Base-by-base conservation (phyloP, 2,113 vertebrate species). In the Nerophis ophidion region DNA sequence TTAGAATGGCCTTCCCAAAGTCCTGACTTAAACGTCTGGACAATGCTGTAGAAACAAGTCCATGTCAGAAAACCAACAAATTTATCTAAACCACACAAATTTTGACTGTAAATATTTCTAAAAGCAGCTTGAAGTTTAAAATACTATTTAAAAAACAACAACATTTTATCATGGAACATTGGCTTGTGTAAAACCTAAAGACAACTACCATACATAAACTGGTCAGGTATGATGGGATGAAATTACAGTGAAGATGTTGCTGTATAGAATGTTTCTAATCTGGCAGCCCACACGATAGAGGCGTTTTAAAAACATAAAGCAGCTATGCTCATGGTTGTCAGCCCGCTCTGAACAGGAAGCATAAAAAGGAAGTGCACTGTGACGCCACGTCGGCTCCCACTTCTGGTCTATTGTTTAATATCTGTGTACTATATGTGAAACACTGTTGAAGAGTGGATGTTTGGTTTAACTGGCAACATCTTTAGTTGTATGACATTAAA, bases 331-430 rank as follows among this genome's bases (percentile, higher is more conserved):
- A 9, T 13, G 16, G 57, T 73, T 70, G 48, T 42, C 63, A 57
- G 61, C 52, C 36, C 1, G 53, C 26, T 55, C 49, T 63, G 9
- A 76, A 76, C 79, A 66, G 86, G 84, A 86, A 83, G 66, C 75
- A 74, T 62, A 62, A 14, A 79, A 51, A 86, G 90, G 90, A 91
- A 90, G 84, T 86, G 66, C 70, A 76, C 63, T 71, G 61, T 77
- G 68, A 77, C 70, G 61, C 44, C 61, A 63, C 60, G 60, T 71
- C 60, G 65, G 47, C 70, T 68, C 74, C 63, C 72, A 57, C 61
- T 82, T 84, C 77, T 86, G 68, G 72, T 82, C 86, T 72, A 83
- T 88, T 89, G 75, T 85, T 88, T 57, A 48, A 52, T 63, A 10
- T 12, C 15, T 55, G 47, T 6, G 7, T 59, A 17, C 34, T 5